Conservation (phyloP, 2,113 vertebrate species). For the Myotis davidii region DNA sequence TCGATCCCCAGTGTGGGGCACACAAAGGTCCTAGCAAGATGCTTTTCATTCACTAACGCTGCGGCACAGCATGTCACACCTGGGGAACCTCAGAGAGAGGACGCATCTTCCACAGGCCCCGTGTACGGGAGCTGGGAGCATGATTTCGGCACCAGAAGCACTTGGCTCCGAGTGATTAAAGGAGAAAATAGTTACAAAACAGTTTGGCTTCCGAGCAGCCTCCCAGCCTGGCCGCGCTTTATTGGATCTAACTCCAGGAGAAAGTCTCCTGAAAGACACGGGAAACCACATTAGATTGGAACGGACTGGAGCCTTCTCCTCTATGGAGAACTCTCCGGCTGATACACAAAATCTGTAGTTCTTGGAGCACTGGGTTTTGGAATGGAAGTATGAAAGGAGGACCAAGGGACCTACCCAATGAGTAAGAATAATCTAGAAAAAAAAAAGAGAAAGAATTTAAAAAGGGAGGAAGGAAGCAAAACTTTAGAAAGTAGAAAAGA, state of each 20-base stretch:
- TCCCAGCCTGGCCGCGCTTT: neutral
- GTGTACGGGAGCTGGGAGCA: neutral
- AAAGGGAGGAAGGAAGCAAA: neutral
- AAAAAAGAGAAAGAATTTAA: neutral
- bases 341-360: constrained; percentile 54
- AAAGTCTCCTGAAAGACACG: constrained; percentile 10
- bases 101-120: neutral
- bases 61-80: neutral
- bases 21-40: neutral
- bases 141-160: neutral
- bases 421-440: constrained; percentile 46
- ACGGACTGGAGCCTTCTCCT: constrained; percentile 5
- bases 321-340: neutral
- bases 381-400: neutral
- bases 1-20: too few relatives aligned
- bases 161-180: constrained; percentile 12
- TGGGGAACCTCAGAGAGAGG: neutral
- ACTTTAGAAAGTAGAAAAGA: neutral
- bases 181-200: neutral
- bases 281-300: constrained; percentile 6
- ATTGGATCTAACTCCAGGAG: neutral
- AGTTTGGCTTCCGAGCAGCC: neutral
- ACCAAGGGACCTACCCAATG: constrained; percentile 29
- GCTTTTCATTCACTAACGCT: constrained; percentile 19
- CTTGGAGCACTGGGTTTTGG: constrained; percentile 46